A percentile compares a stretch with the other conserved stretches of the same genome.
phyloP scores from a whole-genome alignment of 2,888 invertebrate genomes.

The Calameuta idolon region DNA sequence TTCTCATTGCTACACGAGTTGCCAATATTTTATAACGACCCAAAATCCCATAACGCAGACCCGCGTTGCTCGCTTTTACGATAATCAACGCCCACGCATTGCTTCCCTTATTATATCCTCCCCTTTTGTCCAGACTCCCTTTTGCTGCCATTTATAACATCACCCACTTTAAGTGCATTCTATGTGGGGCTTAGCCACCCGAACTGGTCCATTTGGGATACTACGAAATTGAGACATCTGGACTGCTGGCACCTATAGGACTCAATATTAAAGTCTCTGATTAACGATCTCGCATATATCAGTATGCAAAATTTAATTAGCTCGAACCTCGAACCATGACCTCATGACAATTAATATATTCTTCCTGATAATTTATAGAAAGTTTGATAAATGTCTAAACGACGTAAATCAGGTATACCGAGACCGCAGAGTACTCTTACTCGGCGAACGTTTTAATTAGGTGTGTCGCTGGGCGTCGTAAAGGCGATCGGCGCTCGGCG shows the following conservation, averaged over 20 bases:
- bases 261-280: neutral
- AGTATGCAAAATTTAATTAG: neutral
- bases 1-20: conserved; percentile 2
- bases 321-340: neutral
- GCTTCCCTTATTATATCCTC: conserved; percentile 6
- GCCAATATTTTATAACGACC: conserved; percentile 29
- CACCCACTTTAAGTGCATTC: neutral
- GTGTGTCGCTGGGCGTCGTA: neutral
- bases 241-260: neutral
- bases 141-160: neutral
- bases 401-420: neutral
- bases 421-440: neutral
- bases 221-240: neutral
- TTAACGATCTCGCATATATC: neutral
- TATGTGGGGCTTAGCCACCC: neutral
- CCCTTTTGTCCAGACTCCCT: conserved; percentile 1
- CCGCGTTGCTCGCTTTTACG: conserved; percentile 28
- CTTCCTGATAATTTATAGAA: neutral
- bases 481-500: neutral
- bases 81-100: conserved; percentile 45
- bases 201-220: neutral
- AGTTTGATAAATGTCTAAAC: neutral
- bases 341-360: neutral
- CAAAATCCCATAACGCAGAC: conserved; percentile 34
- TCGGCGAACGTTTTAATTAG: neutral